Base-by-base conservation (phyloP, 2,888 invertebrate genomes). In the Trissolcus japonicus region DNA sequence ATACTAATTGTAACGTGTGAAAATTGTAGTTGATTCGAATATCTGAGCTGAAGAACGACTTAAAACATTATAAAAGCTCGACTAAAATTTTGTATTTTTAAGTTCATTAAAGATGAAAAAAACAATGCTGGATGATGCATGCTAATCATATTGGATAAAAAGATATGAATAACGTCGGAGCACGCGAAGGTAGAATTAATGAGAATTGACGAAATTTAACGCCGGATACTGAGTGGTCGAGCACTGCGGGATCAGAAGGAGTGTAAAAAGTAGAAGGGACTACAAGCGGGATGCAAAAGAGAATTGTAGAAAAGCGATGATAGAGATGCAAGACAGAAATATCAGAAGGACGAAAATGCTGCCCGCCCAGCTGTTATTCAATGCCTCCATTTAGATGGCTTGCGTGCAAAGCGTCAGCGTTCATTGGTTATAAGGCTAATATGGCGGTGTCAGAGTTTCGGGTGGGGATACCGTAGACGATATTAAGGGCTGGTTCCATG, bases 381-480 rank as follows among this genome's bases (percentile, higher is more conserved):
- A 86, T 83, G 84, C 83, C 83, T 83, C 80, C 81, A 82, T 83
- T 83, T 83, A 84, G 83, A 84, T 83, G 84, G 87, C 83, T 85
- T 83, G 87, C 86, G 87, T 84, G 83, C 81, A 86, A 87, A 84
- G 87, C 89, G 87, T 87, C 81, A 79, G 80, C 82, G 82, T 82
- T 88, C 88, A 91, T 90, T 90, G 90, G 89, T 82, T 88, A 88
- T 87, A 86, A 86, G 89, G 90, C 89, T 89, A 89, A 88, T 87
- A 86, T 89, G 87, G 88, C 86, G 85, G 85, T 86, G 86, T 85
- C 82, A 84, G 83, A 83, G 84, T 80, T 83, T 80, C 69, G 79
- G 82, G 85, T 84, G 85, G 84, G 85, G 84, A 85, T 81, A 82
- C 80, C 82, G 80, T 83, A 82, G 81, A 80, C 78, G 84, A 83